Base-by-base conservation (phyloP, 2,888 invertebrate species). In the Agrotis exclamationis region DNA sequence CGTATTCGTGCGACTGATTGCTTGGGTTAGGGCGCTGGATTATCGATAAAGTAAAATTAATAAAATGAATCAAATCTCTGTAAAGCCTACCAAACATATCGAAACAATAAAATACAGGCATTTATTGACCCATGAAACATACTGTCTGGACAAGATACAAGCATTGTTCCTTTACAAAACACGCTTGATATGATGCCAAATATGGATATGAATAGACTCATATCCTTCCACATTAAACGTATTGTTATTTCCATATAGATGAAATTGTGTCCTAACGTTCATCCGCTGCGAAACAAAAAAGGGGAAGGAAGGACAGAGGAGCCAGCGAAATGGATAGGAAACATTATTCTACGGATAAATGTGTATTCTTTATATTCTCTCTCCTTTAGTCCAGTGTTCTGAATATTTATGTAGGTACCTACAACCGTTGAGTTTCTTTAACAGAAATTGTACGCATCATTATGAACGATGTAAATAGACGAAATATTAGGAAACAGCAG, bases 161-260 rank as follows among this genome's bases (percentile, higher is more conserved):
- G 56, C 63, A 82, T 71, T 82, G 68, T 69, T 71, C 28, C 47
- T 57, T 24, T 63, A 51, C 64, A 68, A 70, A 70, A 59, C 60
- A 68, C 51, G 70, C 60, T 76, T 86, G 84, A 77, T 74, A 68
- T 63, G 53, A 64, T 71, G 86, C 86, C 86, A 85, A 86, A 86
- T 79, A 78, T 74, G 72, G 73, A 76, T 63, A 80, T 70, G 72
- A 82, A 79, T 80, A 67, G 64, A 64, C 69, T 76, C 74, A 73
- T 76, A 85, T 79, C 76, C 79, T 63, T 59, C 60, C 57, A 64
- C 69, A 73, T 75, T 84, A 74, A 70, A 76, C 79, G 74, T 84
- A 84, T 82, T 83, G 66, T 74, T 78, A 83, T 84, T 85, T 85
- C 74, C 85, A 80, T 85, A 84, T 74, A 74, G 63, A 85, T 72